phyloP scores from a whole-genome alignment of 2,797 vertebrate species.

The Semaprochilodus insignis region DNA sequence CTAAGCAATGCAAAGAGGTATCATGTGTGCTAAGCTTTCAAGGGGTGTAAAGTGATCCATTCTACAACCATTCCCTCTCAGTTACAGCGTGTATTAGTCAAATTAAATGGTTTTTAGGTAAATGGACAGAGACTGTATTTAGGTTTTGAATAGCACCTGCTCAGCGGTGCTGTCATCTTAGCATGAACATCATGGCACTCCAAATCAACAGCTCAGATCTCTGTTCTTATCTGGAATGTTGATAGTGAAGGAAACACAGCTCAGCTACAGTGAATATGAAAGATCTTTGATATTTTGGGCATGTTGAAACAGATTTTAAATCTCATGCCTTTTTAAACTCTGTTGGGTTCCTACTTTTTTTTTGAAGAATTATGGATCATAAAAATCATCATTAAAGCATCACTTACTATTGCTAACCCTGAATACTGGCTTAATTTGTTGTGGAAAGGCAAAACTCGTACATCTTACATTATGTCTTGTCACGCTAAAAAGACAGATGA shows the following conservation, averaged over 20 bases:
- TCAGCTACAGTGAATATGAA: background rate
- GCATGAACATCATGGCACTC: background rate
- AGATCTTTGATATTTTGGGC: background rate
- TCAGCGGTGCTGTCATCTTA: background rate
- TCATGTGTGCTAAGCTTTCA: background rate
- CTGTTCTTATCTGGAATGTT: background rate
- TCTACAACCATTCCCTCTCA: background rate
- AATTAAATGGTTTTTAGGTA: background rate
- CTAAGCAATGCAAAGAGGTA: too few species aligned
- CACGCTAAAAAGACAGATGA: constrained; percentile 70
- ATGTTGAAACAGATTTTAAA: background rate
- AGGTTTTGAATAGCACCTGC: background rate
- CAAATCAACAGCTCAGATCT: background rate
- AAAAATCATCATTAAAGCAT: background rate
- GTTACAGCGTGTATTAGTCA: background rate
- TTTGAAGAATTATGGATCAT: background rate
- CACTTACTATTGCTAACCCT: background rate
- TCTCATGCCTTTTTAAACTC: too few species aligned
- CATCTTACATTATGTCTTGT: constrained; percentile 63
- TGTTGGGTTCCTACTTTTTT: too few species aligned
- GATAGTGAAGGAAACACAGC: background rate
- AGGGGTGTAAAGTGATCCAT: background rate
- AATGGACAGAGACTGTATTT: background rate
- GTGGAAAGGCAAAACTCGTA: constrained; percentile 1
- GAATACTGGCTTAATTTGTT: background rate